Conservation (phyloP, 2,797 vertebrate species). For the Sylvilagus floridanus region DNA sequence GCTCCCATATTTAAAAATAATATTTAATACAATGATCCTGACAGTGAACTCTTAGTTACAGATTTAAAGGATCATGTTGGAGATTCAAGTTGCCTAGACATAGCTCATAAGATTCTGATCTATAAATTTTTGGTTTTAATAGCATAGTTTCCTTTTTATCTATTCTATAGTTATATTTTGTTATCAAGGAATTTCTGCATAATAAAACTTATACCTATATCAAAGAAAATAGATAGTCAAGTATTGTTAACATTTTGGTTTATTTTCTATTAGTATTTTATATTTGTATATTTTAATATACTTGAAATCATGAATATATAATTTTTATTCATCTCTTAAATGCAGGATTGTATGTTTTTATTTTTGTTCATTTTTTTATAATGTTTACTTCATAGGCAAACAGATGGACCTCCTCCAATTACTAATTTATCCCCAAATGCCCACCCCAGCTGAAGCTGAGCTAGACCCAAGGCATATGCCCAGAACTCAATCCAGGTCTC, state of each 20-base stretch:
- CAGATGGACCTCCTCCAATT: too few species aligned
- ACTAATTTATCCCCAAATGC: too few species aligned
- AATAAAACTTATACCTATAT: not conserved
- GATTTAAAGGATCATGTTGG: not conserved
- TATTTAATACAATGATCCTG: not conserved
- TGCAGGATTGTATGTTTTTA: not conserved
- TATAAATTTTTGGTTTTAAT: not conserved
- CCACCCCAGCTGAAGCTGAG: too few species aligned
- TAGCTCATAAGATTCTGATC: not conserved
- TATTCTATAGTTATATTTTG: not conserved
- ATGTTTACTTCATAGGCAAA: too few species aligned
- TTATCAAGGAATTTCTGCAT: not conserved
- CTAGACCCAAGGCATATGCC: too few species aligned
- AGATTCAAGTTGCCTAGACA: not conserved
- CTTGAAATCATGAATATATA: not conserved
- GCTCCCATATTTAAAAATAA: not conserved
- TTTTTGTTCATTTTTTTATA: too few species aligned
- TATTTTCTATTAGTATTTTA: not conserved
- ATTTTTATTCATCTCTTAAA: not conserved
- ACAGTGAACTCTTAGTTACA: not conserved
- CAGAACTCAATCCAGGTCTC: too few species aligned
- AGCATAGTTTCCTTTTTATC: not conserved
- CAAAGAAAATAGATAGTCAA: not conserved
- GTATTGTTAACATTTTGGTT: not conserved
- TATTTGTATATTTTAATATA: not conserved